phyloP scores from a whole-genome alignment of 2,113 vertebrate genomes.

The Petrocephalus zakoni region DNA sequence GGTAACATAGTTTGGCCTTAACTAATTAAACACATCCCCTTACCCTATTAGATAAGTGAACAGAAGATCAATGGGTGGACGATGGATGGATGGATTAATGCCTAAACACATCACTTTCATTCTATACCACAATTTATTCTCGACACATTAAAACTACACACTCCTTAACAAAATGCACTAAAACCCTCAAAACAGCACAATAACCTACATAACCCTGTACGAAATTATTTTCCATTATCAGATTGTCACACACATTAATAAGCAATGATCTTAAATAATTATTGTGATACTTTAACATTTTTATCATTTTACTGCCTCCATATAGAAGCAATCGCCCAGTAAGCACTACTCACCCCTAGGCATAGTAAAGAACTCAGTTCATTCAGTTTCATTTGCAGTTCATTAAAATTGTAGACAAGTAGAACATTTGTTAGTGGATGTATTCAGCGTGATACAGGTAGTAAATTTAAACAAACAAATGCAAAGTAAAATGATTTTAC shows the following conservation, averaged over 20 bases:
- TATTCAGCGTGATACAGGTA: not conserved
- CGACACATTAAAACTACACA: not conserved
- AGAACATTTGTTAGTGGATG: not conserved
- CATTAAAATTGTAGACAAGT: not conserved
- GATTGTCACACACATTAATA: not conserved
- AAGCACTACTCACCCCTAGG: not conserved
- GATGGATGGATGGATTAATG: not conserved
- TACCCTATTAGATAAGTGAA: too few relatives aligned
- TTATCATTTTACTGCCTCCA: not conserved
- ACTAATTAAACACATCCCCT: not conserved
- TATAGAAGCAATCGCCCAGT: not conserved
- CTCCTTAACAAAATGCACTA: not conserved
- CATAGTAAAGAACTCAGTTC: not conserved
- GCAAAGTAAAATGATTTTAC: not conserved
- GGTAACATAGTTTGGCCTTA: too few relatives aligned
- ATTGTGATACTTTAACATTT: not conserved
- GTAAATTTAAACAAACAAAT: not conserved
- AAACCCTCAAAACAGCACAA: not conserved
- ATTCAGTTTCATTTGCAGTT: not conserved
- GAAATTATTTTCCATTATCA: not conserved
- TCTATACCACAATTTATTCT: not conserved
- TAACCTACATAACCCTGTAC: not conserved
- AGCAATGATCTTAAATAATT: not conserved
- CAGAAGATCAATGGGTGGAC: not conserved
- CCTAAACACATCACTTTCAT: not conserved